Percentiles rank a stretch among this genome's conserved stretches.
phyloP scores from a whole-genome alignment of 2,888 invertebrate species.

The Caenorhabditis becei region DNA sequence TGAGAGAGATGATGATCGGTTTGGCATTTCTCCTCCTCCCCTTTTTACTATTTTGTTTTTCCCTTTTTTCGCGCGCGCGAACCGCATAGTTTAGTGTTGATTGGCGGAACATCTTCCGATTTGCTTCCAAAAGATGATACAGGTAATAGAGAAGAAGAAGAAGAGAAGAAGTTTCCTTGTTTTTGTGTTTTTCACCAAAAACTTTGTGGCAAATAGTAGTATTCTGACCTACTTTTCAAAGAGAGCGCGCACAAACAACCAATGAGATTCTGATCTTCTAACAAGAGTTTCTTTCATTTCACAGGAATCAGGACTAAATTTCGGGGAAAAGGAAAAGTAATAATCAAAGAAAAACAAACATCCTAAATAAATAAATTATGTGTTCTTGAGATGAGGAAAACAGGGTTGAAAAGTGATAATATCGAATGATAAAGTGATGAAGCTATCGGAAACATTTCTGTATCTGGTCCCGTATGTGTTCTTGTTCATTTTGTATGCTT shows the following conservation, averaged over 20 bases:
- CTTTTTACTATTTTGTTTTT: slow-evolving; percentile 1
- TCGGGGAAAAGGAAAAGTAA: slow-evolving; percentile 1
- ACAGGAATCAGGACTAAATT: slow-evolving; percentile 39
- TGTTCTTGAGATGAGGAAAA: not conserved
- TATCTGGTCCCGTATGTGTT: not conserved
- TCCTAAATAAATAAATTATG: slow-evolving; percentile 18
- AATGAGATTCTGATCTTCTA: not conserved
- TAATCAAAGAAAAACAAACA: slow-evolving; percentile 19
- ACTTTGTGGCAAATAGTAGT: not conserved
- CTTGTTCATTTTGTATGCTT: not conserved
- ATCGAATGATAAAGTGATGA: not conserved
- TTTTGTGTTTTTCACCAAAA: not conserved
- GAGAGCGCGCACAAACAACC: not conserved
- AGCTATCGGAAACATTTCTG: not conserved
- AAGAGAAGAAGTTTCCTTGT: not conserved
- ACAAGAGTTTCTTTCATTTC: slow-evolving; percentile 20
- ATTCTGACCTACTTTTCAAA: slow-evolving; percentile 2
- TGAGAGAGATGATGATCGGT: slow-evolving; percentile 2
- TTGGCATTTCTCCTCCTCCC: slow-evolving; percentile 1
- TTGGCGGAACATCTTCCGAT: not conserved
- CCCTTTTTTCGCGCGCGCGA: not conserved
- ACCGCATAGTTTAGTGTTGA: not conserved
- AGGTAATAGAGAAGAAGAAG: not conserved
- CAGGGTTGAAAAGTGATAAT: slow-evolving; percentile 11
- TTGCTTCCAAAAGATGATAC: no score